These are phyloP conservation scores for Alosa sapidissima DNA, from an alignment of 2,797 vertebrate genomes.

Conservation along the genomic window DNA sequence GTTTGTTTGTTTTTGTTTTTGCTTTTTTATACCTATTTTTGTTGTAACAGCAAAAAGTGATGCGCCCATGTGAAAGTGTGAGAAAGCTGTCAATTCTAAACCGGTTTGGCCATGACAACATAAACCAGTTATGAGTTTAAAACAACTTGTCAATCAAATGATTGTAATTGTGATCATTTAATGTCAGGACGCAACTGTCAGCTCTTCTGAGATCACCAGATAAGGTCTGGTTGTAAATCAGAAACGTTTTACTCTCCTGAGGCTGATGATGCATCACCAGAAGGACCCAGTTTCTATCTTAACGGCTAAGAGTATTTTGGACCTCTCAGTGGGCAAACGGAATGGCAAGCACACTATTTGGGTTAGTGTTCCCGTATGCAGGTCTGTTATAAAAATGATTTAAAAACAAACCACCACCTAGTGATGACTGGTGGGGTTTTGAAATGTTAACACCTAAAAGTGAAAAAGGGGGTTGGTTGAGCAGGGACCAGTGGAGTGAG, in stretches of 20 bases:
- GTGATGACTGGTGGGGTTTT: background rate
- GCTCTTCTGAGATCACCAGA: background rate
- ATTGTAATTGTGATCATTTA: background rate
- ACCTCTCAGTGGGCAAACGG: background rate
- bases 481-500: background rate
- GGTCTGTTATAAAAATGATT: background rate
- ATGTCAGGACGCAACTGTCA: background rate
- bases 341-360: background rate
- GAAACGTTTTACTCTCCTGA: background rate
- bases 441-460: conserved; percentile 24
- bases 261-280: background rate
- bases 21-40: no score
- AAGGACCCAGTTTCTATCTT: no score
- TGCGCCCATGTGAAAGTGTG: background rate
- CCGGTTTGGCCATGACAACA: background rate
- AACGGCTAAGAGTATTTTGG: background rate
- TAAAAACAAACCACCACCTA: background rate
- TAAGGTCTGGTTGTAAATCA: background rate
- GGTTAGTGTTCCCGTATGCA: background rate
- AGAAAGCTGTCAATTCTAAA: background rate
- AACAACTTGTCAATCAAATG: background rate
- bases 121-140: background rate
- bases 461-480: background rate
- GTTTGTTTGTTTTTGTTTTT: no score
- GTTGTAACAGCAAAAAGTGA: no score